Percentiles rank a stretch among this genome's conserved stretches.
Evolutionary conservation across 2,797 vertebrate species (phyloP).

Genomic region (Sphaeramia orbicularis): DNA sequence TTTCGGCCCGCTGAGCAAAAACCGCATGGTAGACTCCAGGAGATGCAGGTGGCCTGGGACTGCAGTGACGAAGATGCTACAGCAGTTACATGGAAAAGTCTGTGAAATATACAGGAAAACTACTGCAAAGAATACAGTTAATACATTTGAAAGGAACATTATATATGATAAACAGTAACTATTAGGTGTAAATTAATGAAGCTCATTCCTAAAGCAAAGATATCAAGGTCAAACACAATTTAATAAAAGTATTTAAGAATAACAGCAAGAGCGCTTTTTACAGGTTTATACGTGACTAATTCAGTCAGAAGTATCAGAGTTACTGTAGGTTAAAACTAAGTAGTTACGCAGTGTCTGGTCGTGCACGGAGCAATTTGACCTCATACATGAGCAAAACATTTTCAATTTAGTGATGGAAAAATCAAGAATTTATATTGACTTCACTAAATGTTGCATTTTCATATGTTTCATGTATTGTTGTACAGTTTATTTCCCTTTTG

Average conservation of each 20-base stretch:
- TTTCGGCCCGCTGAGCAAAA: constrained; percentile 1
- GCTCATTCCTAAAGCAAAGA: not conserved
- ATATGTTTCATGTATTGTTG: not conserved
- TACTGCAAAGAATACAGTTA: not conserved
- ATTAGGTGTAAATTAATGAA: not conserved
- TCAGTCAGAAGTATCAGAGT: not conserved
- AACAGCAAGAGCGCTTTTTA: not conserved
- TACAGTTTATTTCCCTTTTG: not conserved
- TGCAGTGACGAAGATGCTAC: constrained; percentile 7
- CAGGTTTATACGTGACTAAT: not conserved
- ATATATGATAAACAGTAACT: not conserved
- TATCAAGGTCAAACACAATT: no score
- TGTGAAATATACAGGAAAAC: not conserved
- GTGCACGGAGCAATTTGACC: not conserved
- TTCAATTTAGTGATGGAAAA: not conserved
- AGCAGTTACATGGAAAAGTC: not conserved
- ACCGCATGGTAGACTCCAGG: constrained; percentile 3
- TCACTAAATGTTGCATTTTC: not conserved
- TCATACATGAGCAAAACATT: not conserved
- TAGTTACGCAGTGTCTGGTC: not conserved
- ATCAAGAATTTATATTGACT: not conserved
- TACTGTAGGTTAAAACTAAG: not conserved
- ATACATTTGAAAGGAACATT: not conserved
- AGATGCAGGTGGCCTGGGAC: constrained; percentile 22
- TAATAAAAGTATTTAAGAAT: no score